phyloP scores from a whole-genome alignment of 2,888 invertebrate genomes.

The Tetragnatha montana region DNA sequence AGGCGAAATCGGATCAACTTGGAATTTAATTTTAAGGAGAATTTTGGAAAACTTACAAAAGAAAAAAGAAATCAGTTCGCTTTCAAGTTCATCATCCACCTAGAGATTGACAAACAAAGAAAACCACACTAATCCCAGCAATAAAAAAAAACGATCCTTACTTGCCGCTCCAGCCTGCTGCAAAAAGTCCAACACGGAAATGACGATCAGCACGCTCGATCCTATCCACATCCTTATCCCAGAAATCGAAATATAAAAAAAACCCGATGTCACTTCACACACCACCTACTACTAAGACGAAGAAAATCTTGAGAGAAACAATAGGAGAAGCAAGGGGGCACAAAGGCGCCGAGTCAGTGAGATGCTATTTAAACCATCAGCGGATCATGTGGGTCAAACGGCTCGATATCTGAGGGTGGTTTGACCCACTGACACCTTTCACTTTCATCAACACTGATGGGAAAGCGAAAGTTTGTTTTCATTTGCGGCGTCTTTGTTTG shows the following conservation, averaged over 20 bases:
- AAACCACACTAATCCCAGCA: too few species aligned
- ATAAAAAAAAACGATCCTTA: not conserved
- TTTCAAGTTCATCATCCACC: too few species aligned
- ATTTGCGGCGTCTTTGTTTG: constrained; percentile 25
- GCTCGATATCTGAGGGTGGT: constrained; percentile 31
- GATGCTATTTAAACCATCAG: constrained; percentile 57
- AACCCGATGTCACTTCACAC: not conserved
- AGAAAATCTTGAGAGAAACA: not conserved
- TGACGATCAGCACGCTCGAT: constrained; percentile 3
- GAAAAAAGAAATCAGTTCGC: too few species aligned
- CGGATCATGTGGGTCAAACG: constrained; percentile 56
- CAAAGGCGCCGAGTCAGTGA: constrained; percentile 16
- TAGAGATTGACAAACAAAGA: too few species aligned
- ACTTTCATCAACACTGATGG: constrained; percentile 50
- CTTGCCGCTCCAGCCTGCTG: constrained; percentile 11
- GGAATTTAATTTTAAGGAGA: too few species aligned
- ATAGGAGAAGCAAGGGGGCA: not conserved
- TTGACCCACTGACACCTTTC: constrained; percentile 56
- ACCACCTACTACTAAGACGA: not conserved
- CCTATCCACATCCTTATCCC: constrained; percentile 37
- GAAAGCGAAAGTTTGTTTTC: constrained; percentile 46
- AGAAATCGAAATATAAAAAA: constrained; percentile 12
- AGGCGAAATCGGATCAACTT: too few species aligned
- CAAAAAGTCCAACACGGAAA: constrained; percentile 20
- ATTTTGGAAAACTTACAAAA: too few species aligned